phyloP scores from a whole-genome alignment of 2,797 vertebrate genomes.

The Clarias fuscus region DNA sequence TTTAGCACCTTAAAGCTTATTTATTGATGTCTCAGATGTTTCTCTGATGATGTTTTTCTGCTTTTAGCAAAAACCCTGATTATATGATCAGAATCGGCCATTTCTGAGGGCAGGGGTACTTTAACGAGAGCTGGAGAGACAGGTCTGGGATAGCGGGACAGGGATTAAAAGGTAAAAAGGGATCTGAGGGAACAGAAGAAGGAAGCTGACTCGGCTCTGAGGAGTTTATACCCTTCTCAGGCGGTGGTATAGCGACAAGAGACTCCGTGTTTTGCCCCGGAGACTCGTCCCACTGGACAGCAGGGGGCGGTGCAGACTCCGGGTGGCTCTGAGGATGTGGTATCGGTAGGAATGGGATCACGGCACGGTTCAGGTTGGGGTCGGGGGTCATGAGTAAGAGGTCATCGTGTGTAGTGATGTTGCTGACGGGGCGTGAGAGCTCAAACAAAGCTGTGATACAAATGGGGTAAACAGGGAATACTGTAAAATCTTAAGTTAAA shows the following conservation, averaged over 20 bases:
- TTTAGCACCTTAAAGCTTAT: neutral
- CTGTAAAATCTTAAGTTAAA: neutral
- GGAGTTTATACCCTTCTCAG: constrained; percentile 50
- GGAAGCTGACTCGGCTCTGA: neutral
- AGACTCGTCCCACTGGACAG: constrained; percentile 48
- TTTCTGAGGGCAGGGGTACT: neutral
- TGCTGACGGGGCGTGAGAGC: constrained; percentile 51
- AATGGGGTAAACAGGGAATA: constrained; percentile 1
- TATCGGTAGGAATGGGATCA: constrained; percentile 20
- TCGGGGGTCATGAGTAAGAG: constrained; percentile 63
- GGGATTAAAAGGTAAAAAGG: constrained; percentile 5
- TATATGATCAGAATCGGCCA: neutral
- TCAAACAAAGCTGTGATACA: constrained; percentile 54
- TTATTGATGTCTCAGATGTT: neutral
- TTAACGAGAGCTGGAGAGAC: constrained; percentile 18
- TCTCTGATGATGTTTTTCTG: too few species aligned
- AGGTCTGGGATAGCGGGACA: neutral
- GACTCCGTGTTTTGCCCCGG: constrained; percentile 47
- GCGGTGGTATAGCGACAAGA: constrained; percentile 9
- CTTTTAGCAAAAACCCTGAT: neutral
- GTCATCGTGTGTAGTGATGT: constrained; percentile 56
- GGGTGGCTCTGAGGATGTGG: constrained; percentile 48
- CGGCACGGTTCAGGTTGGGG: constrained; percentile 29
- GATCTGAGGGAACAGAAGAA: constrained; percentile 23
- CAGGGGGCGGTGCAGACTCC: constrained; percentile 25